These are phyloP conservation scores for Copidosoma floridanum DNA, from an alignment of 1,140 invertebrate genomes.

Conservation along the genomic window DNA sequence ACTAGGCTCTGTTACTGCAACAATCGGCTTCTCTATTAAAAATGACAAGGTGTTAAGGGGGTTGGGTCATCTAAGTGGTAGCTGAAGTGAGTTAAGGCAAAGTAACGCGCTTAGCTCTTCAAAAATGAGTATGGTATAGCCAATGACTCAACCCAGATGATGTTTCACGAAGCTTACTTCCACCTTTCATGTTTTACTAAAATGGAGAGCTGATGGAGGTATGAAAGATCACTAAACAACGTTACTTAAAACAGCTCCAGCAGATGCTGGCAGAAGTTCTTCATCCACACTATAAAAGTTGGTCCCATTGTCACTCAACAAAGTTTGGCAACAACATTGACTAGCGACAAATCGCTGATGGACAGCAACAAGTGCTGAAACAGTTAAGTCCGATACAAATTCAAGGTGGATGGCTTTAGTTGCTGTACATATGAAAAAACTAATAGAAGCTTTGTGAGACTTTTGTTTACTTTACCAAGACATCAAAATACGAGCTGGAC, in stretches of 20 bases:
- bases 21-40: not conserved
- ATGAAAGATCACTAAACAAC: not conserved
- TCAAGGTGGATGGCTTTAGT: no score
- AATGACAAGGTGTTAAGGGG: slow-evolving; percentile 6
- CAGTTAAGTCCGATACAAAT: not conserved
- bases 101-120: slow-evolving; percentile 18
- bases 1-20: not conserved
- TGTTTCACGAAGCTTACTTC: slow-evolving; percentile 41
- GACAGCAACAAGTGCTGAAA: no score
- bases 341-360: no score
- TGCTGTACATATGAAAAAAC: no score
- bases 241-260: not conserved
- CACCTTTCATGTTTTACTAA: not conserved
- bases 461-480: not conserved
- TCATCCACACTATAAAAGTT: not conserved
- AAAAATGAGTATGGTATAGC: slow-evolving; percentile 14
- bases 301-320: no score
- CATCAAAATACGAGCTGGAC: not conserved
- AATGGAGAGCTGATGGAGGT: no score
- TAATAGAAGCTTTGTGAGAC: not conserved
- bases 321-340: no score
- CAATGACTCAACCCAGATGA: slow-evolving; percentile 30
- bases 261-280: not conserved
- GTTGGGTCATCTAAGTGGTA: slow-evolving; percentile 27
- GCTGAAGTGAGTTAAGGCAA: slow-evolving; percentile 11